Evolutionary conservation across 2,797 vertebrate genomes (phyloP).

Genomic region (Etheostoma perlongum): DNA sequence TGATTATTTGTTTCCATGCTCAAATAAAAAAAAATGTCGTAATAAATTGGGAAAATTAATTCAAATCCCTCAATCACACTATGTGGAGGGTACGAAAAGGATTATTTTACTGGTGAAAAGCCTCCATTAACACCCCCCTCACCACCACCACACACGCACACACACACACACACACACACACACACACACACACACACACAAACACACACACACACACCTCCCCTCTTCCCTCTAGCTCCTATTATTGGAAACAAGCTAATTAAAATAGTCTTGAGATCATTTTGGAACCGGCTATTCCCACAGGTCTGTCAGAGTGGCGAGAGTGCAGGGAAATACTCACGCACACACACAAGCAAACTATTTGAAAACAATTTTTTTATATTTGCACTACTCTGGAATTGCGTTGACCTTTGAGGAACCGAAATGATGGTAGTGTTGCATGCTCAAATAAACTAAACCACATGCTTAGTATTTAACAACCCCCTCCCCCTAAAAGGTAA

Average conservation of each 20-base stretch:
- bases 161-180: too few species aligned
- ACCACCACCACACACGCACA: too few species aligned
- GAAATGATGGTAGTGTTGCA: slow-evolving; percentile 20
- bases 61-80: slow-evolving; percentile 32
- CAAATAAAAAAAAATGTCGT: slow-evolving; percentile 5
- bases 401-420: slow-evolving; percentile 23
- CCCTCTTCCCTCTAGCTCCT: neutral
- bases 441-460: slow-evolving; percentile 55
- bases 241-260: slow-evolving; percentile 43
- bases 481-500: neutral
- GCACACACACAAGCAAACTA: slow-evolving; percentile 1
- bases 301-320: slow-evolving; percentile 2
- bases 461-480: slow-evolving; percentile 33
- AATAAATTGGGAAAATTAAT: slow-evolving; percentile 4
- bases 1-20: slow-evolving; percentile 12
- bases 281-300: slow-evolving; percentile 45
- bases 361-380: slow-evolving; percentile 34
- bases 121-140: neutral
- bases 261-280: slow-evolving; percentile 40
- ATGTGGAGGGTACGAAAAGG: slow-evolving; percentile 21
- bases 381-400: slow-evolving; percentile 33
- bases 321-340: neutral
- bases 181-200: too few species aligned
- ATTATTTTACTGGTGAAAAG: slow-evolving; percentile 14
- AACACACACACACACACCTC: too few species aligned